Base-by-base conservation (phyloP, 2,797 vertebrate genomes). In the Danio tinwini region DNA sequence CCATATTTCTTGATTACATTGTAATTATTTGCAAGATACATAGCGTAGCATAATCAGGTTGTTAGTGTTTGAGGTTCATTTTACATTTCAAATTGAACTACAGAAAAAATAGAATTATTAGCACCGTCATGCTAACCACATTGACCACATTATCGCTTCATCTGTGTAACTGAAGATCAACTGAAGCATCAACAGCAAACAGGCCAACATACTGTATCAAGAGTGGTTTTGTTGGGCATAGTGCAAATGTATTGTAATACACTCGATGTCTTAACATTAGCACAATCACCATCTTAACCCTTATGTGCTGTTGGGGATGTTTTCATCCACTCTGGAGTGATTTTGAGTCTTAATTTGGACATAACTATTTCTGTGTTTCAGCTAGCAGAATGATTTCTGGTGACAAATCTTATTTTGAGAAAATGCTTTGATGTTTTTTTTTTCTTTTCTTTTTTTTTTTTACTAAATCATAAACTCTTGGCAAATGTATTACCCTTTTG, bases 121-220 rank as follows among this genome's bases (percentile, higher is more conserved):
- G 53, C 53, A 21, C 12, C 16, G 53, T 45, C 53, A 72, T 62
- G 29, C 10, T 40, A 29, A 29, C 29, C 29, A 29, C 29, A 29
- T n/a, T 62, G 58, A 17, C 45, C 29, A 0, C 16, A 50, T 73
- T 74, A 62, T 62, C 37, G 19, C 45, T 62, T 63, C 11, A 74
- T 29, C 29, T 52, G 29, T 74, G 45, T 50, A 39, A 40, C 6
- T 40, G 29, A 62, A 74, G 45, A 62, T 52, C 58, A 50, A 74
- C 21, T 37, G 44, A 74, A 49, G 56, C 21, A 2, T 62, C 45
- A 74, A 29, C 58, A 50, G 29, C 29, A 74, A 74, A 50, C 12
- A 5, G 16, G 56, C 56, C 61, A 17, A 59, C 58, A 52, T 73
- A n/a, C n/a, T n/a, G n/a, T n/a, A 59, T 73, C 19, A 59, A 50